These are phyloP conservation scores for Isoperla grammatica DNA, from an alignment of 2,888 invertebrate species.

Conservation along the genomic window DNA sequence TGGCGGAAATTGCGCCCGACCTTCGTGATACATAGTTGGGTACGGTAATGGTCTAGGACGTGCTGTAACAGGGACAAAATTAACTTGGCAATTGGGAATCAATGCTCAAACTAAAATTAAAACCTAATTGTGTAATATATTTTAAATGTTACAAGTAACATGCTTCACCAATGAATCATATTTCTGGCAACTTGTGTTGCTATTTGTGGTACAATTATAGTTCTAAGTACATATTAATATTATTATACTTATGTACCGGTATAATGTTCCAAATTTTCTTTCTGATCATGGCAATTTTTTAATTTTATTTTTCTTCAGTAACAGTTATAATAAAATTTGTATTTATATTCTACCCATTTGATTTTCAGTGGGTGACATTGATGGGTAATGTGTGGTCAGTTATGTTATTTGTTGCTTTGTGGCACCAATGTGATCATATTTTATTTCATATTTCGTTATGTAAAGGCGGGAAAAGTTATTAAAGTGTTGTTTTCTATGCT, in stretches of 20 bases:
- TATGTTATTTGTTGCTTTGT: no score
- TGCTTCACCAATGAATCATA: not conserved
- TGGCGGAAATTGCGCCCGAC: slow-evolving; percentile 61
- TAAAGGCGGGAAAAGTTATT: no score
- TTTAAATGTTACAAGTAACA: not conserved
- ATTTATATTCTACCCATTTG: no score
- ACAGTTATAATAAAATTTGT: no score
- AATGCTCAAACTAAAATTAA: not conserved
- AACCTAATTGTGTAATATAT: not conserved
- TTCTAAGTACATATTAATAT: not conserved
- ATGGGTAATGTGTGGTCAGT: no score
- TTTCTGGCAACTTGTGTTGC: not conserved
- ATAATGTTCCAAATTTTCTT: no score
- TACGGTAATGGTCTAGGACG: slow-evolving; percentile 66
- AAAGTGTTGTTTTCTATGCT: no score
- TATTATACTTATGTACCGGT: not conserved
- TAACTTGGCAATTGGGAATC: not conserved
- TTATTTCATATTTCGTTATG: no score
- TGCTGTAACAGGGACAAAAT: slow-evolving; percentile 47
- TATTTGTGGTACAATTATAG: not conserved
- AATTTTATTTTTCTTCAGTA: no score
- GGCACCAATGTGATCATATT: no score
- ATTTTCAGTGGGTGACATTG: no score
- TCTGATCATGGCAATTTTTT: no score
- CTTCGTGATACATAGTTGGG: slow-evolving; percentile 62